A percentile compares a stretch with the other conserved stretches of the same genome.
These are phyloP conservation scores for Hyla sarda DNA, from an alignment of 2,113 vertebrate species.

Conservation along the genomic window DNA sequence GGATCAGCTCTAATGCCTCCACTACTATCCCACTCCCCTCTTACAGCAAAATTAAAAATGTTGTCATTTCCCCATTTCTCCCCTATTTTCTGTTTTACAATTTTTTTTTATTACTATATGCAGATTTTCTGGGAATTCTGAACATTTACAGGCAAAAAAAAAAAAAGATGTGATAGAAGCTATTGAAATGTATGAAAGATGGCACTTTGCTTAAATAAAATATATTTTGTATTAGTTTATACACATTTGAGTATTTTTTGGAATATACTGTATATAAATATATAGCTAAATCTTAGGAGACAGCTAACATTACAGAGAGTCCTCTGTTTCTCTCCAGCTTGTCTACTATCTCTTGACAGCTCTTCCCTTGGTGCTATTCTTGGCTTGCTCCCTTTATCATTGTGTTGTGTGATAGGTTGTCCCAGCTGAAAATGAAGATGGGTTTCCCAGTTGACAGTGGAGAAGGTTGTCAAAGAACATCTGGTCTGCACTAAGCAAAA, in stretches of 20 bases:
- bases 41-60: too few species aligned
- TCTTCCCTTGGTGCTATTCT: constrained; percentile 11
- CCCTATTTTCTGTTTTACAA: too few species aligned
- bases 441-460: constrained; percentile 17
- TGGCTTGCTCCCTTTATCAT: constrained; percentile 1
- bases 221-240: background rate
- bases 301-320: background rate
- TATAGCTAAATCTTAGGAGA: background rate
- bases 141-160: too few species aligned
- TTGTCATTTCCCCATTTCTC: background rate
- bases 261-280: background rate
- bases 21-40: too few species aligned
- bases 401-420: constrained; percentile 15
- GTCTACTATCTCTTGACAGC: constrained; percentile 16
- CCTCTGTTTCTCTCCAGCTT: background rate
- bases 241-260: too few species aligned
- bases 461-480: constrained; percentile 15
- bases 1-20: too few species aligned
- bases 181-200: too few species aligned
- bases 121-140: too few species aligned
- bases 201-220: background rate
- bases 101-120: too few species aligned
- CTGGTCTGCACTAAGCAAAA: constrained; percentile 1
- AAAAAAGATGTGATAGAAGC: too few species aligned
- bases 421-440: constrained; percentile 22